Evolutionary conservation across 2,113 vertebrate species (phyloP).

Genomic region (Amazona guildingii): DNA sequence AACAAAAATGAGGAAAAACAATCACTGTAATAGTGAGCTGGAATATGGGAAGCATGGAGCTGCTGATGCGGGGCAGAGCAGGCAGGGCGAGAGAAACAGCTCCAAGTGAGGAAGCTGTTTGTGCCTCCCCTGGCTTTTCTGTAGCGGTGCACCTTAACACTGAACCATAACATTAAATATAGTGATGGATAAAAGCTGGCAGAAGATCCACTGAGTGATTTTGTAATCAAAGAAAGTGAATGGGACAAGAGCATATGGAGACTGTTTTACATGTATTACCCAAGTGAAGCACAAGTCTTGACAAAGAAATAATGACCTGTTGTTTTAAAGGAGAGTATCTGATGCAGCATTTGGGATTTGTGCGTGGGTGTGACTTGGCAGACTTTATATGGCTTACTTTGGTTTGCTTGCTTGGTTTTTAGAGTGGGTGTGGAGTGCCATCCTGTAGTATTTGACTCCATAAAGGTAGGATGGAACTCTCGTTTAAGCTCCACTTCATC

Average conservation of each 20-base stretch:
- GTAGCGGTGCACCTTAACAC: not conserved
- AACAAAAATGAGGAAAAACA: constrained; percentile 17
- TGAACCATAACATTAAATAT: not conserved
- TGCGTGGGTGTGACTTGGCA: not conserved
- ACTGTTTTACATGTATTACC: not conserved
- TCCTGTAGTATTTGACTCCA: not conserved
- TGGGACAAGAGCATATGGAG: not conserved
- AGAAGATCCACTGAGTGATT: not conserved
- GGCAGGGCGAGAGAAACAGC: not conserved
- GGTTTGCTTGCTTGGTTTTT: not conserved
- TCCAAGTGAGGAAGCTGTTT: not conserved
- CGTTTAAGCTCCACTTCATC: constrained; percentile 6
- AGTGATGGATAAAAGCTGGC: not conserved
- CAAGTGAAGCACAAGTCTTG: not conserved
- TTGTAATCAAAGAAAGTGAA: not conserved
- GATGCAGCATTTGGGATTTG: not conserved
- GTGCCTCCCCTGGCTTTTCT: not conserved
- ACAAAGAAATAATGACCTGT: not conserved
- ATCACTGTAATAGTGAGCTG: not conserved
- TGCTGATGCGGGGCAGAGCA: not conserved
- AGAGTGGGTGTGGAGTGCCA: not conserved
- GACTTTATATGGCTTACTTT: not conserved
- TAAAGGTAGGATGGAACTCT: not conserved
- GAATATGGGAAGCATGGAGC: not conserved
- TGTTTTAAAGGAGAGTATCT: not conserved